These are phyloP conservation scores for Leptinotarsa undecemlineata DNA, from an alignment of 1,140 invertebrate genomes.

Conservation along the genomic window DNA sequence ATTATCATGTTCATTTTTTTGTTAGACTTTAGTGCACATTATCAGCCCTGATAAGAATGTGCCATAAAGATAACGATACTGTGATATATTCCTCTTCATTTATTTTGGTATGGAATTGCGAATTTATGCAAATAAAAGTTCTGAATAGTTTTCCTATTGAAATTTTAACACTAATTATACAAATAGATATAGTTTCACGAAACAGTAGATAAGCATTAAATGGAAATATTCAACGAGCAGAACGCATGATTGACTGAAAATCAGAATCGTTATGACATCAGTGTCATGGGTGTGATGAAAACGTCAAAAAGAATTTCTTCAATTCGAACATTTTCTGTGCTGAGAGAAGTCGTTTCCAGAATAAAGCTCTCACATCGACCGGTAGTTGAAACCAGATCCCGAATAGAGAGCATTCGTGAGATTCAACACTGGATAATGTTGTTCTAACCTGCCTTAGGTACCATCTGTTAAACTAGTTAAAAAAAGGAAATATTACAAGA, in stretches of 20 bases:
- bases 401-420: too few species aligned
- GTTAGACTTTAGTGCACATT: not conserved
- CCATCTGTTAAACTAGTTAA: too few species aligned
- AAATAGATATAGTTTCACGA: not conserved
- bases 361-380: too few species aligned
- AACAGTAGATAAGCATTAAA: not conserved
- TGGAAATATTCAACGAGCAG: not conserved
- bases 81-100: slow-evolving; percentile 8
- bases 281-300: not conserved
- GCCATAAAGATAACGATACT: not conserved
- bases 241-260: not conserved
- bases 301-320: not conserved
- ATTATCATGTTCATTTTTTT: not conserved
- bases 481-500: too few species aligned
- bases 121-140: slow-evolving; percentile 11
- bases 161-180: not conserved
- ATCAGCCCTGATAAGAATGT: not conserved
- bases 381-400: not conserved
- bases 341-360: too few species aligned
- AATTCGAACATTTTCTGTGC: too few species aligned
- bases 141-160: not conserved
- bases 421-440: too few species aligned
- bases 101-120: not conserved
- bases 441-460: too few species aligned
- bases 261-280: not conserved